Evolutionary conservation across 2,113 vertebrate species (phyloP), one percentile per base, ranked within the genome.

Genomic region (Ia io): DNA sequence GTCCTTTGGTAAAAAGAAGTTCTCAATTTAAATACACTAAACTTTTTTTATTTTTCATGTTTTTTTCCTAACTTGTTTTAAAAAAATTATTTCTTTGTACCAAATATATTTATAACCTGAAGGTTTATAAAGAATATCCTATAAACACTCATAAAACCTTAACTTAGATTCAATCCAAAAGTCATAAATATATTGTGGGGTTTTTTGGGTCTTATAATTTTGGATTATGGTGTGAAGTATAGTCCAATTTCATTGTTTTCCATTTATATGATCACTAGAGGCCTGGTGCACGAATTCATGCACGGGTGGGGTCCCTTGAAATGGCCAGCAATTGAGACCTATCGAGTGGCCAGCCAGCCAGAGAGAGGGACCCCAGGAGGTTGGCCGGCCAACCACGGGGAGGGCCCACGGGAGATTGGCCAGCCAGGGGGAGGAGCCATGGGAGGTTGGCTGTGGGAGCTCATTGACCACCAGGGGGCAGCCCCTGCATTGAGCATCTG

Each of bases 121-220:
- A 89, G 59, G 59, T 37, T 84, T 89, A 47, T 93, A 25, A 76
- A 76, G 14, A 89, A 83, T 37, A 84, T 84, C 65, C 13, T 49
- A 59, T n/a, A 47, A 93, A 51, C 25, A 87, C n/a, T 79, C 35
- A 76, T 47, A 65, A 67, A 53, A 22, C 8, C 17, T 76, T 78
- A 70, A 69, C 47, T 77, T 93, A 89, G 44, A 93, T 32, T 93
- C 35, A 93, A 69, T 49, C 70, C 30, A n/a, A 79, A 80, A 30
- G 6, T 73, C 71, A 70, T 32, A 79, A 90, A 90, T 69, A 94
- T 53, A 63, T 79, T 42, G 3, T 79, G 53, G 53, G 53, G 53
- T 22, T 28, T 61, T 61, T 1, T 1, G 3, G 23, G 44, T 63
- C 86, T 86, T 91, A 53, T 86, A 25, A 91, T 80, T 86, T 86